Conservation (phyloP, 2,797 vertebrate species). For the Micropoecilia bifurca region DNA sequence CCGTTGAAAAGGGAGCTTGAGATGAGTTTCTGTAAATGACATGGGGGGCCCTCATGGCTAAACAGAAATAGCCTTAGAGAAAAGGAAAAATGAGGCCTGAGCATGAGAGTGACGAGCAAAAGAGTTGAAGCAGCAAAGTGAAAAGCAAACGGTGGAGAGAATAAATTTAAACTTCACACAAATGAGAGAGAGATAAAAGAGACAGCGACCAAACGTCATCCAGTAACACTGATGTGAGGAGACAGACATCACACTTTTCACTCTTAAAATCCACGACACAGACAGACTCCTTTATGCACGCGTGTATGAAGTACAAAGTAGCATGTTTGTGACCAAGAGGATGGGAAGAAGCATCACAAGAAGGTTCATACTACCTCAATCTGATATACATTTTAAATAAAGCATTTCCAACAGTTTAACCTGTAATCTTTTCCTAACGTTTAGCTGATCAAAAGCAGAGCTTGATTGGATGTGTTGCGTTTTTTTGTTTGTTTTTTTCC, state of each 20-base stretch:
- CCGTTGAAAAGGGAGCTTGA: slow-evolving; percentile 40
- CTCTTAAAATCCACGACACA: slow-evolving; percentile 52
- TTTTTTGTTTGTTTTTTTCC: too few relatives aligned
- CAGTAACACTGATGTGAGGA: slow-evolving; percentile 59
- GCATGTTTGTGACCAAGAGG: slow-evolving; percentile 8
- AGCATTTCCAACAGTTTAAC: slow-evolving; percentile 6
- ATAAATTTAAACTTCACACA: slow-evolving; percentile 8
- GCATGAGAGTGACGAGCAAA: slow-evolving; percentile 23
- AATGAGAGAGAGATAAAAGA: slow-evolving; percentile 10
- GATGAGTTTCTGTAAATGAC: slow-evolving; percentile 62
- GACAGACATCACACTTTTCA: slow-evolving; percentile 68
- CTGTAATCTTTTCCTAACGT: not conserved
- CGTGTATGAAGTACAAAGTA: slow-evolving; percentile 27
- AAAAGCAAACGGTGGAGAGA: not conserved
- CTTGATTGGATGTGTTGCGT: not conserved
- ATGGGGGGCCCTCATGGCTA: slow-evolving; percentile 61
- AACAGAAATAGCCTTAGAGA: slow-evolving; percentile 70
- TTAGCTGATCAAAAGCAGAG: not conserved
- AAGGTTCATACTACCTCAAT: too few relatives aligned
- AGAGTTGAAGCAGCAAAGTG: slow-evolving; percentile 9
- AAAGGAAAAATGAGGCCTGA: slow-evolving; percentile 39
- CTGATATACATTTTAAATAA: not conserved
- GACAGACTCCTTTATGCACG: slow-evolving; percentile 52
- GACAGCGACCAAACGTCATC: slow-evolving; percentile 33
- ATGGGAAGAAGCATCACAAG: not conserved